A percentile compares a stretch with the other conserved stretches of the same genome.
Evolutionary conservation across 2,113 vertebrate species (phyloP).

Genomic region (Forbesichthys papilliferus): DNA sequence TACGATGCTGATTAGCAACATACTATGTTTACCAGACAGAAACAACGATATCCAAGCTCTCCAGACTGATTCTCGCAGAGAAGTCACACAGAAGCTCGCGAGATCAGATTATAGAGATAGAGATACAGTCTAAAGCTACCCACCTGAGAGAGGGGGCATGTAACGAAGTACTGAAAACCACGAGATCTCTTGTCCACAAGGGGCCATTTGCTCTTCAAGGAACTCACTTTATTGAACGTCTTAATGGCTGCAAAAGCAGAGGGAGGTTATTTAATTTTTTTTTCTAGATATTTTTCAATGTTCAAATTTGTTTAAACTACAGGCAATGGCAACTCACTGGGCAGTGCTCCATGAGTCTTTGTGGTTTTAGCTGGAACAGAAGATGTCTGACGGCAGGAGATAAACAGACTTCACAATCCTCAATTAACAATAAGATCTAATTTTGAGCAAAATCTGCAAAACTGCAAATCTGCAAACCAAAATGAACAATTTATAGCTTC

Average conservation of each 20-base stretch:
- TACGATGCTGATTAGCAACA: no score
- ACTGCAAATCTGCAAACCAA: no score
- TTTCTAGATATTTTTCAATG: neutral
- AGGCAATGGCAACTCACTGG: neutral
- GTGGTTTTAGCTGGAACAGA: neutral
- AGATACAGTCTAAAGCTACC: neutral
- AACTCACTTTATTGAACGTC: conserved; percentile 1
- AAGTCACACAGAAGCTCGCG: no score
- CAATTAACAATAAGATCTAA: no score
- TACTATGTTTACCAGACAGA: no score
- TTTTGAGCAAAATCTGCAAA: no score
- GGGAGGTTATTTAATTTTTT: neutral
- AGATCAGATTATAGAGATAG: neutral
- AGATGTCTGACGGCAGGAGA: neutral
- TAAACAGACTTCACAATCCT: no score
- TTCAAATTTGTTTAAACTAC: neutral
- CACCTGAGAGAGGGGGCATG: neutral
- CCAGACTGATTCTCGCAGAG: neutral
- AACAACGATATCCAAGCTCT: neutral
- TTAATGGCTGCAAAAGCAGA: neutral
- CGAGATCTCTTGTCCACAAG: neutral
- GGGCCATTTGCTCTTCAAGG: neutral
- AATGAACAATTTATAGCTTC: no score
- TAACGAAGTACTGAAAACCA: neutral
- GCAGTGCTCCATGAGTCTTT: neutral